Conservation (phyloP, 2,113 vertebrate species). For the Paradoxurus hermaphroditus region DNA sequence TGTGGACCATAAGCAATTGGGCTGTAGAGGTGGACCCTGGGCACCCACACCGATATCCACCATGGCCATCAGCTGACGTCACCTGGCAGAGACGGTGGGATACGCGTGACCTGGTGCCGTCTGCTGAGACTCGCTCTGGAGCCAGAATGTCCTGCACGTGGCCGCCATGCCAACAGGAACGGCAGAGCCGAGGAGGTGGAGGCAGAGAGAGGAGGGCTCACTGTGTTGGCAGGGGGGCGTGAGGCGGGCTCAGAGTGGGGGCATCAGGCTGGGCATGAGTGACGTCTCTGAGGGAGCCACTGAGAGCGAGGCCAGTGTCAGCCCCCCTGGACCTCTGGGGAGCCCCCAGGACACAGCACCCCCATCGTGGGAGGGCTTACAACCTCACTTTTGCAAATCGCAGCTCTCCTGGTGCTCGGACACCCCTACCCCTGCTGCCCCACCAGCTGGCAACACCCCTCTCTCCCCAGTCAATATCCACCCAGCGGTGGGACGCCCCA, state of each 20-base stretch:
- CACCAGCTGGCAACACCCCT: not conserved
- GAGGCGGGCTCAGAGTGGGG: not conserved
- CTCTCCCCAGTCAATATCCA: too few species aligned
- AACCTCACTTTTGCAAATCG: not conserved
- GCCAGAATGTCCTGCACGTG: not conserved
- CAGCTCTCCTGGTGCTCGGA: not conserved
- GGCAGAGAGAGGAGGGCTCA: too few species aligned
- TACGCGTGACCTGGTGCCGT: fast-evolving
- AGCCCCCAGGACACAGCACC: not conserved
- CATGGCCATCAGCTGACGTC: not conserved
- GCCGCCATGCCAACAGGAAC: fast-evolving
- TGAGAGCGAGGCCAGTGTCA: not conserved
- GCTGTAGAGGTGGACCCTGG: not conserved
- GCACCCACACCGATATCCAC: fast-evolving
- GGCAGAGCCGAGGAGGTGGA: fast-evolving
- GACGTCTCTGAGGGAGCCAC: not conserved
- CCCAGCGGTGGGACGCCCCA: too few species aligned
- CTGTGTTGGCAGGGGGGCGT: fast-evolving
- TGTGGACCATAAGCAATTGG: not conserved
- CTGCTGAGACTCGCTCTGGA: not conserved
- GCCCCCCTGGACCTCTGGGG: too few species aligned
- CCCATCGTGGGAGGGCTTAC: too few species aligned
- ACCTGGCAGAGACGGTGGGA: not conserved
- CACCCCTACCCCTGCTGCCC: not conserved
- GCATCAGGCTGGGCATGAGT: fast-evolving